Conservation (phyloP, 1,140 invertebrate species). For the Drosophila obscura region DNA sequence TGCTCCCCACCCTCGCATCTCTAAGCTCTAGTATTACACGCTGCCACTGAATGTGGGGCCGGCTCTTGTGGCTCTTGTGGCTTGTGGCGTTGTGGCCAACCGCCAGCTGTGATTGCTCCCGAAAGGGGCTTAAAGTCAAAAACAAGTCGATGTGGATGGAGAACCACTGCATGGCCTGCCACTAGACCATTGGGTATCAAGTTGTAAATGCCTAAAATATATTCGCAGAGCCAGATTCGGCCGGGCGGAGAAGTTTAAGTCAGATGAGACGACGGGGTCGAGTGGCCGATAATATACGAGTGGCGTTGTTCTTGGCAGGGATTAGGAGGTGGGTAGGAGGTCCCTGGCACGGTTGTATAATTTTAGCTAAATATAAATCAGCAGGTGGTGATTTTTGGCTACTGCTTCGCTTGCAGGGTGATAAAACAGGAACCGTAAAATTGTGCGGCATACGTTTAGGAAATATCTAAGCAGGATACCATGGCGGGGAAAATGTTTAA, state of each 20-base stretch:
- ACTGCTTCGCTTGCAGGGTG: constrained; percentile 17
- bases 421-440: constrained; percentile 11
- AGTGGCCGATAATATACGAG: constrained; percentile 25
- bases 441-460: background rate
- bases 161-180: constrained; percentile 11
- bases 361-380: constrained; percentile 72
- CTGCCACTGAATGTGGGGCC: constrained; percentile 11
- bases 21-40: constrained; percentile 39
- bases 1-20: constrained; percentile 1
- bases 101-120: constrained; percentile 55
- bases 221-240: constrained; percentile 25
- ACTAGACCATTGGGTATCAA: constrained; percentile 64
- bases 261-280: background rate
- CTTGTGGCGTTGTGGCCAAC: constrained; percentile 29
- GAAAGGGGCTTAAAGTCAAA: constrained; percentile 36
- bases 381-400: constrained; percentile 63
- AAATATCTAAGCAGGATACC: background rate
- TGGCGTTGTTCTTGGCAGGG: no score
- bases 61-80: constrained; percentile 42
- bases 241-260: constrained; percentile 1
- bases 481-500: background rate
- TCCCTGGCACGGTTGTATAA: constrained; percentile 47
- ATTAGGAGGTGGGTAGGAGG: background rate
- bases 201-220: constrained; percentile 74
- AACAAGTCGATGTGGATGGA: constrained; percentile 2